Base-by-base conservation (phyloP, 1,140 invertebrate species). In the Macrotrachela quadricornifera region DNA sequence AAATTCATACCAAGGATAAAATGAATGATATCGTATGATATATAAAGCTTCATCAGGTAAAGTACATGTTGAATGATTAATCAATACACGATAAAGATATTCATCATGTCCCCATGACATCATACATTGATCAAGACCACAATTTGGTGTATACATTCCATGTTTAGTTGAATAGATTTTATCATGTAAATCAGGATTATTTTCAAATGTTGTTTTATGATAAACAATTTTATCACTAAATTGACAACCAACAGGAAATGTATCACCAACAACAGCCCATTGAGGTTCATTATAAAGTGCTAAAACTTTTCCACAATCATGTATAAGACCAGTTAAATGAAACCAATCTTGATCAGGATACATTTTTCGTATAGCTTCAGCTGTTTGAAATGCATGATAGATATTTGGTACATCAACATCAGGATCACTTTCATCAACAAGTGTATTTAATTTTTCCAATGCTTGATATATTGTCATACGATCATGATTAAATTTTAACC, bases 61-160 rank as follows among this genome's bases (percentile, higher is more conserved):
- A 56, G 75, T 82, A 37, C 77, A 69, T 13, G 45, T 80, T 61
- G 85, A 83, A 64, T 91, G 83, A 54, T 71, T 65, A 46, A 76
- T 73, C 8, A 95, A 73, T 11, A 69, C 69, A 16, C 59, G 58
- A 57, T 68, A 70, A 39, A 67, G 49, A 48, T 65, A 67, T 57
- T 69, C 87, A 68, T 96, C 90, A 65, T 96, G 91, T 0, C 90
- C 88, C 90, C 90, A 96, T 10, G 86, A 91, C 79, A 96, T 83
- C 14, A 78, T 63, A 9, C 95, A 65, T 52, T 90, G 84, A 13
- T 85, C 77, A 15, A 96, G 65, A 0, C 91, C 90, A 66, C 85
- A 91, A 58, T 84, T 77, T 11, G 82, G 77, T 55, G 79, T 60
- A 66, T 96, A 96, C 50, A 95, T 88, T 44, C 91, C 90, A 60